Base-by-base conservation (phyloP, 2,797 vertebrate genomes). In the Stomatorhinus walkeri region DNA sequence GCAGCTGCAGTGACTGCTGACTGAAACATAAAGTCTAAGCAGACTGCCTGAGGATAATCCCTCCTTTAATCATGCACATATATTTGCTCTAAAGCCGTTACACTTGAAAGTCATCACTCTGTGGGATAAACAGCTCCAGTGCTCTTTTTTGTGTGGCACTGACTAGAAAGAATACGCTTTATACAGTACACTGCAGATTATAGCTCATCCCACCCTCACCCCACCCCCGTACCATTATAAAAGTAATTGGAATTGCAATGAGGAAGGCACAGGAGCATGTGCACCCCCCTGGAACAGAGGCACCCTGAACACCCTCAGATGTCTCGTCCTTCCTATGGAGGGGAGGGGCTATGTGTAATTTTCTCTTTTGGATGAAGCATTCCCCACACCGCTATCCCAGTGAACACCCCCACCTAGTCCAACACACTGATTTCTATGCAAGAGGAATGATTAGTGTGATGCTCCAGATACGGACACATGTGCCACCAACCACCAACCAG, bases 241-340 rank as follows among this genome's bases (percentile, higher is more conserved):
- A 87, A 86, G 83, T 76, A 87, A 89, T 72, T 76, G 84, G 59
- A 87, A 54, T 32, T 22, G 83, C 84, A 36, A 87, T 72, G 88
- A 76, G 88, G 86, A 89, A 72, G 85, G 24, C 64, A 12, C 28
- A 52, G 84, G 43, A 24, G 59, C 88, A 76, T 76, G 56, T 14
- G 19, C 28, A 24, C 46, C 2, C 28, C 22, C 28, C 61, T 1
- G 16, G 24, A 24, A 86, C n/a, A 28, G 64, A 61, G 52, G n/a
- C n/a, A 86, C 22, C 16, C 54, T 85, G 12, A 48, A 8, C 16
- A 19, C 19, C 10, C 48, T 68, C 56, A 32, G 14, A 49, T 16
- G 72, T 88, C 12, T 40, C 4, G 32, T 79, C 24, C 12, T 72
- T 32, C 8, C 59, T 16, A 36, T 72, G 12, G 12, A 72, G 28